Evolutionary conservation across 2,113 vertebrate species (phyloP), one percentile per base, ranked within the genome.

Genomic region (Nothobranchius furzeri): DNA sequence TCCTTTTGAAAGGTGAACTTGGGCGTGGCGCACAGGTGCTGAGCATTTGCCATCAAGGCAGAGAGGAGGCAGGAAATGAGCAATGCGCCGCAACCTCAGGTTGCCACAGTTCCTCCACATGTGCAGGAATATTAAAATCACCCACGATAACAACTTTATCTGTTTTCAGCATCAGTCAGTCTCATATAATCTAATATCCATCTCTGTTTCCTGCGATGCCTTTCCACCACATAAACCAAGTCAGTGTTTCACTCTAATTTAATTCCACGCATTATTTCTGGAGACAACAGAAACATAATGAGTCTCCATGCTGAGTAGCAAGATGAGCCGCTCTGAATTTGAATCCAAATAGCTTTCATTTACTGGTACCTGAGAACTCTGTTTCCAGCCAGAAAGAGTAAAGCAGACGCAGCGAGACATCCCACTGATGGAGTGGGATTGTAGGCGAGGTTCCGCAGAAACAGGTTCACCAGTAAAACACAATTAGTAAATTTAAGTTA

Each of bases 221-320:
- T 69, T 65, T 52, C 52, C 25, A 0, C 15, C 49, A 36, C 11
- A 63, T 66, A 68, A 68, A 80, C 60, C 50, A 64, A 75, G 14
- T 17, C 52, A 42, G 42, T 65, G 67, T 70, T 70, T 78, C 53
- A 60, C 14, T 73, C 61, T 75, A 51, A 81, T 79, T 75, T 70
- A 81, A 79, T 83, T 70, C 57, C 53, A n/a, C 40, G 60, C 54
- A 62, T 83, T 63, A 74, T 72, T 60, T 55, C 54, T 58, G 37
- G 63, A 74, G 73, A 73, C 2, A 50, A 70, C 47, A 35, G 62
- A 66, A 68, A 63, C 52, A 63, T 69, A 62, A 85, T 76, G 50
- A 60, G 55, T 55, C 65, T 52, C 58, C 75, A 70, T 66, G 62
- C 62, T 69, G 61, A 73, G 60, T 6, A 48, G 74, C 51, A 56